Evolutionary conservation across 2,113 vertebrate species (phyloP), one percentile per base, ranked within the genome.

Genomic region (Neolamprologus falcicula): DNA sequence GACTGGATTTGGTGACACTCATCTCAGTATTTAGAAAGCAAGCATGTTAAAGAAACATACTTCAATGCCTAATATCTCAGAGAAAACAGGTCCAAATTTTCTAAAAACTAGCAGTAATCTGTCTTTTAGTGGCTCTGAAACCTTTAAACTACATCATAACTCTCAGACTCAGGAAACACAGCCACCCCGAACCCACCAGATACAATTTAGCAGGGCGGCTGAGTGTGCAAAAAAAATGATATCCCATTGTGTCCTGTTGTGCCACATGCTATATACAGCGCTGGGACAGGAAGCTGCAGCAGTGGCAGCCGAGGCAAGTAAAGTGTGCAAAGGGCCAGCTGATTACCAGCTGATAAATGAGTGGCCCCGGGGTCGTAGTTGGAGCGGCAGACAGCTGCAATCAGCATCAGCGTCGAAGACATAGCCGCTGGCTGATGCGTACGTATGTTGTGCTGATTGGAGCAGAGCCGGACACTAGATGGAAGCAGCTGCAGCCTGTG

Each of bases 341-440:
- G 93, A 95, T 93, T 93, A 93, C 90, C 92, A 90, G 90, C 92
- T 93, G 93, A 95, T 95, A 89, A 93, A 94, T 84, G 91, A 86
- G 92, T 83, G 52, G 86, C 90, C 88, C 79, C 3, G 12, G 47
- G 86, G 89, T 87, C 53, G 87, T 84, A 84, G 88, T 89, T 66
- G 83, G 52, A 87, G 82, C 89, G 31, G 84, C 84, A 92, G 89
- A 87, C 92, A 93, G 86, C 81, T 79, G 31, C 87, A 90, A 93
- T 92, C 92, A 92, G 87, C 91, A 76, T 93, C 88, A 94, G 85
- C 47, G 52, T 92, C 81, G 88, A 80, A 88, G 89, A 86, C 80
- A 82, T 66, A n/a, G 86, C 92, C 78, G 82, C 84, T 10, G 71
- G 28, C 76, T 28, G 83, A 78, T 5, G 86, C 61, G 6, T 26